Evolutionary conservation across 2,797 vertebrate genomes (phyloP), one percentile per base, ranked within the genome.

Genomic region (Sebastes melanostomus): DNA sequence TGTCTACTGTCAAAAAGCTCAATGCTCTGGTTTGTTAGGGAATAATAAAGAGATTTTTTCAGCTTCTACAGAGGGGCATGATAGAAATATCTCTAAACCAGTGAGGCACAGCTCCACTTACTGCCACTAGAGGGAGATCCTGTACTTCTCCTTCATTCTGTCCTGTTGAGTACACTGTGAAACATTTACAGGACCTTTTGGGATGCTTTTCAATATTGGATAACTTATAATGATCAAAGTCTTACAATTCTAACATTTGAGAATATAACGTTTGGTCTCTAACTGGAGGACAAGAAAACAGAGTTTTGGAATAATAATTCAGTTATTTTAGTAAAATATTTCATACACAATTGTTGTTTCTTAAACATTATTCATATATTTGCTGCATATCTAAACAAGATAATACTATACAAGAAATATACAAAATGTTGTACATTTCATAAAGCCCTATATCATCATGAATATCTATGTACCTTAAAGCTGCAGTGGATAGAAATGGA

Each of bases 91-190:
- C 2, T 18, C 24, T 70, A 9, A 67, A 27, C 1, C 11, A 55
- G 11, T 16, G 29, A 52, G 2, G 22, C 4, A 66, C 36, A 63
- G 6, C 24, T 58, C 22, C 70, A 73, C 9, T 42, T 56, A 4
- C 46, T 72, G 30, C 46, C 89, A 88, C 72, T 62, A 84, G 88
- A 80, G 65, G 69, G 80, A 69, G 69, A 13, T 38, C 34, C 9
- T n/a, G 6, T 66, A 1, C 20, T 32, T 66, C n/a, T 54, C 20
- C 4, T 30, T 60, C 18, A 42, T 8, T 55, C 10, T 68, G 34
- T 27, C 10, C 25, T 59, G 1, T 58, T 81, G 20, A 73, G 5
- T 1, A 22, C n/a, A 58, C n/a, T 20, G 25, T 74, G 46, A 59
- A 34, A 14, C n/a, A 18, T 46, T 16, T 18, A 42, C 42, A 8